These are phyloP conservation scores for Callorhinus ursinus DNA, from an alignment of 2,113 vertebrate species.

Conservation along the genomic window DNA sequence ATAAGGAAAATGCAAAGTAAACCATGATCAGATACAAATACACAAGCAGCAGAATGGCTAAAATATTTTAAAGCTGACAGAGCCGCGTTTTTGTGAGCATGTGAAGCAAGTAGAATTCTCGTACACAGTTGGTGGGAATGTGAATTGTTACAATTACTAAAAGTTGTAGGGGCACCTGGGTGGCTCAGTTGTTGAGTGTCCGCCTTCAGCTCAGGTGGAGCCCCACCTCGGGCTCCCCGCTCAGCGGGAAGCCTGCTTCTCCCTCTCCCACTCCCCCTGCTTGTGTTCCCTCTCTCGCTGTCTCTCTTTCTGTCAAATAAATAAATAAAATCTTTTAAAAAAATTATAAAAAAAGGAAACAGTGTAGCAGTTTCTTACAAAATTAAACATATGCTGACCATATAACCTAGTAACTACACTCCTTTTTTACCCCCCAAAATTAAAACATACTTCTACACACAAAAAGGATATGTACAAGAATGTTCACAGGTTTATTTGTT, in stretches of 20 bases:
- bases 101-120: background rate
- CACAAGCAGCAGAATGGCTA: background rate
- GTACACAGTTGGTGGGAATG: background rate
- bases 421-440: background rate
- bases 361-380: background rate
- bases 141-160: background rate
- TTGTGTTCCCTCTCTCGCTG: too few species aligned
- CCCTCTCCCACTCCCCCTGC: too few species aligned
- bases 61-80: background rate
- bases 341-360: background rate
- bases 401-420: background rate
- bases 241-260: too few species aligned
- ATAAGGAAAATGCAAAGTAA: background rate
- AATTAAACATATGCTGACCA: background rate
- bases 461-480: background rate
- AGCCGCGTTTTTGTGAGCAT: background rate
- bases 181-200: too few species aligned
- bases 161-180: background rate
- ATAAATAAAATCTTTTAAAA: too few species aligned
- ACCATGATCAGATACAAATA: background rate
- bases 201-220: too few species aligned
- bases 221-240: too few species aligned
- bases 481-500: background rate
- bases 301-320: too few species aligned
- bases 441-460: background rate